A percentile compares a stretch with the other conserved stretches of the same genome.
Conservation (phyloP, 2,888 invertebrate genomes). For the Horisme vitalbata region DNA sequence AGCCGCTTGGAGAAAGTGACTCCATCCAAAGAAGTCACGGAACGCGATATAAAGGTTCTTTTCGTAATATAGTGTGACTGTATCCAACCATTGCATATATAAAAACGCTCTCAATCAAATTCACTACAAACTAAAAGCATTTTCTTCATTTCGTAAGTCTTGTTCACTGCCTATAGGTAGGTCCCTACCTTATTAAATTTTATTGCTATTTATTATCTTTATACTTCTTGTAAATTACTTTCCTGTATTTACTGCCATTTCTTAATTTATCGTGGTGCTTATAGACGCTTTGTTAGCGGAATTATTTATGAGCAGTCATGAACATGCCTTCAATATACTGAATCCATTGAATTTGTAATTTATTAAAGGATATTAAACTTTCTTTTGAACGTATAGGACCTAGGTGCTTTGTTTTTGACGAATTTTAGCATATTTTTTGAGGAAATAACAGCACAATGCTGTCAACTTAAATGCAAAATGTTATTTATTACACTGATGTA, state of each 20-base stretch:
- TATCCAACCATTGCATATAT: too few relatives aligned
- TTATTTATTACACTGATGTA: constrained; percentile 23
- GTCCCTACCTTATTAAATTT: too few relatives aligned
- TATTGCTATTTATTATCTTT: constrained; percentile 1
- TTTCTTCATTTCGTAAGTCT: constrained; percentile 3
- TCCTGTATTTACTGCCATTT: constrained; percentile 10
- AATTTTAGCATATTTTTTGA: constrained; percentile 8
- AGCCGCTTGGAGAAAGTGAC: too few relatives aligned
- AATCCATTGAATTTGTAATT: constrained; percentile 6
- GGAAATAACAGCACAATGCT: constrained; percentile 12
- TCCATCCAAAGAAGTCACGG: too few relatives aligned
- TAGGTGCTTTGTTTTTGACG: constrained; percentile 15
- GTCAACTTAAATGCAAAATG: constrained; percentile 17
- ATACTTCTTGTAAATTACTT: constrained; percentile 7
- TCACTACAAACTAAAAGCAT: neutral
- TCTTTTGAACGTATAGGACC: neutral
- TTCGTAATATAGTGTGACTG: too few relatives aligned
- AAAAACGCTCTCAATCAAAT: too few relatives aligned
- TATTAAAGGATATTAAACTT: neutral
- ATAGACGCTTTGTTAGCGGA: neutral
- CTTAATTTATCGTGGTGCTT: constrained; percentile 6
- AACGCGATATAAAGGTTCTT: too few relatives aligned
- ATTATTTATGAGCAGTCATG: constrained; percentile 17
- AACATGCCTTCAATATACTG: constrained; percentile 2
- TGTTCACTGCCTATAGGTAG: constrained; percentile 20